These are phyloP conservation scores for Eilema sororculum DNA, from an alignment of 2,888 invertebrate species.

Conservation along the genomic window DNA sequence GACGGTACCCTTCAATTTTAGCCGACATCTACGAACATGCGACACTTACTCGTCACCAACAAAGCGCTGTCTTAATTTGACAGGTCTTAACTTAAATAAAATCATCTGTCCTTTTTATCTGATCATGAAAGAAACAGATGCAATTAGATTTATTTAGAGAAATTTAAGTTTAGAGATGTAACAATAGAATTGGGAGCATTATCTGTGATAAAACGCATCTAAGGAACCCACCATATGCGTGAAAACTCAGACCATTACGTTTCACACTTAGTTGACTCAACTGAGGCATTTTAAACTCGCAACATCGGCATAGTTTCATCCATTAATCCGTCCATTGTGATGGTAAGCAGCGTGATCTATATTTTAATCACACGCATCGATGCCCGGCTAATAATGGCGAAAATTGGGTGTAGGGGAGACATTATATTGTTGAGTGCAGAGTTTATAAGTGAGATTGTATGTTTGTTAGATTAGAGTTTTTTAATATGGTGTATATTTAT, in stretches of 20 bases:
- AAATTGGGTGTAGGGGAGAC: constrained; percentile 65
- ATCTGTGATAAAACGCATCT: background rate
- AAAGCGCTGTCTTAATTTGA: too few species aligned
- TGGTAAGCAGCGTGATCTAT: constrained; percentile 75
- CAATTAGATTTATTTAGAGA: too few species aligned
- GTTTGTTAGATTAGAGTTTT: constrained; percentile 5
- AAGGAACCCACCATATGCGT: constrained; percentile 33
- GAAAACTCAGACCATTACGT: constrained; percentile 30
- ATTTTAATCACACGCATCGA: constrained; percentile 82
- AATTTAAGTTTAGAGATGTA: too few species aligned
- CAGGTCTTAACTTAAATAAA: too few species aligned
- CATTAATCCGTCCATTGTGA: constrained; percentile 73
- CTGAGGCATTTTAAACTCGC: constrained; percentile 42
- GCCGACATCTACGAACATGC: too few species aligned
- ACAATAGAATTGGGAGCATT: too few species aligned
- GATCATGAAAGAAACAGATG: too few species aligned
- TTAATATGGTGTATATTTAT: background rate
- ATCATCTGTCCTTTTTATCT: too few species aligned
- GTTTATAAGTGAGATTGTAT: constrained; percentile 13
- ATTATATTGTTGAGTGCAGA: constrained; percentile 15
- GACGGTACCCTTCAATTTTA: too few species aligned
- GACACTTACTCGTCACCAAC: too few species aligned
- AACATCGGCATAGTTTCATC: constrained; percentile 34
- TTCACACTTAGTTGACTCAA: constrained; percentile 35
- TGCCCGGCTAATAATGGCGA: constrained; percentile 76